Evolutionary conservation across 2,797 vertebrate genomes (phyloP), one percentile per base, ranked within the genome.

Genomic region (Limosa lapponica): DNA sequence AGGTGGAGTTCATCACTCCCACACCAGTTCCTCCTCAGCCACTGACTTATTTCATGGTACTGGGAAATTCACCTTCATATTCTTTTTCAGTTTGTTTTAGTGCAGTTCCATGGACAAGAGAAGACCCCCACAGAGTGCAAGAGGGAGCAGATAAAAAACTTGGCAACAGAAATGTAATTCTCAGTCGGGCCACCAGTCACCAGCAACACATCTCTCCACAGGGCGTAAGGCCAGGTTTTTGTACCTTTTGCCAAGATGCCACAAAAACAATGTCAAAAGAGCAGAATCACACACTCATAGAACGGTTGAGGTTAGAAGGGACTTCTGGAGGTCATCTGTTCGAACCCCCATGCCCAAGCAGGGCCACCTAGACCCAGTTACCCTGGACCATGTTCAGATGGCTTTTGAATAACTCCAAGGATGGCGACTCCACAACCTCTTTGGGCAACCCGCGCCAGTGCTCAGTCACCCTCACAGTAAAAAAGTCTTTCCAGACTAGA

Each of bases 41-140:
- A 44, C 27, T 61, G 44, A 41, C 65, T 36, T 61, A 36, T 37
- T n/a, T 25, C 19, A 32, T 23, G 36, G 32, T 18, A 30, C 3
- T 57, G 41, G 32, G 44, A 55, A 85, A 57, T 5, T n/a, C 11
- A 1, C 19, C 16, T 77, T 59, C 22, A 11, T 3, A 13, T 2
- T 59, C 2, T 2, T 25, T 64, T 78, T 36, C 12, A 20, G 28
- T 28, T 46, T 39, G 36, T 8, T 79, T 52, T 34, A 14, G 28
- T 54, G 49, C 10, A 6, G 17, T 62, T 81, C 32, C 58, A 48
- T 5, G 9, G 52, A 23, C 37, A 62, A 52, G 5, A 58, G 24
- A 39, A 48, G 55, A 72, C 2, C 34, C 11, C 8, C 39, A 61
- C 0, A 0, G 24, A 39, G 44, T 37, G n/a, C 32, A 46, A 57